Evolutionary conservation across 2,113 vertebrate genomes (phyloP).

Genomic region (Pseudorasbora parva): DNA sequence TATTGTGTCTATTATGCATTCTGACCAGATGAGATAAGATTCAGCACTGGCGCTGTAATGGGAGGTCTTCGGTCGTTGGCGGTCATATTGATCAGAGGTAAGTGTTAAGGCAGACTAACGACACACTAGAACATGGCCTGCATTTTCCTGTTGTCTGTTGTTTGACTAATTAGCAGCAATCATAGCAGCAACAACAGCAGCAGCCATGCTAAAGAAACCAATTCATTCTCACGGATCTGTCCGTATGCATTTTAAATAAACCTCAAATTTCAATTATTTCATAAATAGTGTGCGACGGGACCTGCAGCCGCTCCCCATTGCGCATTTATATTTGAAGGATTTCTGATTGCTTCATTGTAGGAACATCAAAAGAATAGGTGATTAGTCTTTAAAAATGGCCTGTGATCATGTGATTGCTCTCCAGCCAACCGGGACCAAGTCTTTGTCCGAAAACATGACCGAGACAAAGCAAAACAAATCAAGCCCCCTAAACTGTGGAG

Average conservation of each 20-base stretch:
- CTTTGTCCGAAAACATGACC: not conserved
- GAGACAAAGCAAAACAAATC: not conserved
- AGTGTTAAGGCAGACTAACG: conserved; percentile 85
- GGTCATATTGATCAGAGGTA: conserved; percentile 71
- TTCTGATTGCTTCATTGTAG: not conserved
- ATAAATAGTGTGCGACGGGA: not conserved
- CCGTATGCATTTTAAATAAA: not conserved
- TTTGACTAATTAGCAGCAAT: conserved; percentile 85
- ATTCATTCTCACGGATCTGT: not conserved
- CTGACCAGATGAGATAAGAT: not conserved
- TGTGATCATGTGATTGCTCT: not conserved
- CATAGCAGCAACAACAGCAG: conserved; percentile 79
- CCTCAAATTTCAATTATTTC: not conserved
- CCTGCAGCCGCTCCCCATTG: not conserved
- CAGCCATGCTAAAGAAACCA: conserved; percentile 78
- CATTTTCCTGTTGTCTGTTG: conserved; percentile 65
- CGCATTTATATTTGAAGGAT: not conserved
- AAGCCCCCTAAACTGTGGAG: not conserved
- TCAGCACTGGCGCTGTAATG: not conserved
- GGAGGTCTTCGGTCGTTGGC: conserved; percentile 40
- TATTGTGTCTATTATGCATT: conserved; percentile 10
- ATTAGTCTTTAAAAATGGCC: not conserved
- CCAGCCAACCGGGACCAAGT: not conserved
- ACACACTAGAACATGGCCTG: conserved; percentile 71
- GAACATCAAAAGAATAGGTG: not conserved